A percentile compares a stretch with the other conserved stretches of the same genome.
Conservation (phyloP, 2,888 invertebrate genomes). For the Mesorhabditis sp. region DNA sequence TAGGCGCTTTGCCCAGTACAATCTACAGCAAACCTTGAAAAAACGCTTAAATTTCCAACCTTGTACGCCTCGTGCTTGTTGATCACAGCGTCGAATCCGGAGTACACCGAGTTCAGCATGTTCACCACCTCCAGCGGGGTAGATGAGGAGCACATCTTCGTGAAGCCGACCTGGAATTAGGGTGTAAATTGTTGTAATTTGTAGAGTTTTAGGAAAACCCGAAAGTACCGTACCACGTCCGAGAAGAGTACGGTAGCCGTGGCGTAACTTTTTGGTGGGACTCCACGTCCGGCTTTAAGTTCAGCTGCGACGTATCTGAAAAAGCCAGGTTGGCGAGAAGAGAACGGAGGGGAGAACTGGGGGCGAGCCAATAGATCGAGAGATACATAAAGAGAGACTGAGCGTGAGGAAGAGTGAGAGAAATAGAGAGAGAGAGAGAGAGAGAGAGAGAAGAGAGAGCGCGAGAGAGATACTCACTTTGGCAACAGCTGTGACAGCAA, state of each 20-base stretch:
- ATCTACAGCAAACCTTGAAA: neutral
- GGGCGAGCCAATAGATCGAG: too few relatives aligned
- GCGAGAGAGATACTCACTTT: conserved; percentile 16
- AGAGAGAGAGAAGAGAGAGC: neutral
- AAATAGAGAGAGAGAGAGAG: too few relatives aligned
- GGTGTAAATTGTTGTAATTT: neutral
- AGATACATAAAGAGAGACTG: too few relatives aligned
- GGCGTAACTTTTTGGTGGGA: conserved; percentile 45
- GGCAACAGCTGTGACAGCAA: conserved; percentile 35
- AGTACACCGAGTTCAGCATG: conserved; percentile 46
- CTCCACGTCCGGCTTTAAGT: conserved; percentile 45
- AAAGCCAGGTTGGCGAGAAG: neutral
- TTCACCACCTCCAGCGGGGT: conserved; percentile 36
- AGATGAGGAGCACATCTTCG: conserved; percentile 28
- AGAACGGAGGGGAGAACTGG: too few relatives aligned
- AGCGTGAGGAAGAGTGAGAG: too few relatives aligned
- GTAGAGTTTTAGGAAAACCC: too few relatives aligned
- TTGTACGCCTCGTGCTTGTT: conserved; percentile 36
- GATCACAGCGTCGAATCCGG: conserved; percentile 50
- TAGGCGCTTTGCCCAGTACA: too few relatives aligned
- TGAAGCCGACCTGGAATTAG: conserved; percentile 27
- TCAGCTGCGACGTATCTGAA: conserved; percentile 50
- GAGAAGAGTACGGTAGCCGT: conserved; percentile 51
- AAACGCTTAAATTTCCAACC: conserved; percentile 12
- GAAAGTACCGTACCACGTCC: conserved; percentile 10